Evolutionary conservation across 2,888 invertebrate genomes (phyloP), one percentile per base, ranked within the genome.

Genomic region (Epistrophe eligans): DNA sequence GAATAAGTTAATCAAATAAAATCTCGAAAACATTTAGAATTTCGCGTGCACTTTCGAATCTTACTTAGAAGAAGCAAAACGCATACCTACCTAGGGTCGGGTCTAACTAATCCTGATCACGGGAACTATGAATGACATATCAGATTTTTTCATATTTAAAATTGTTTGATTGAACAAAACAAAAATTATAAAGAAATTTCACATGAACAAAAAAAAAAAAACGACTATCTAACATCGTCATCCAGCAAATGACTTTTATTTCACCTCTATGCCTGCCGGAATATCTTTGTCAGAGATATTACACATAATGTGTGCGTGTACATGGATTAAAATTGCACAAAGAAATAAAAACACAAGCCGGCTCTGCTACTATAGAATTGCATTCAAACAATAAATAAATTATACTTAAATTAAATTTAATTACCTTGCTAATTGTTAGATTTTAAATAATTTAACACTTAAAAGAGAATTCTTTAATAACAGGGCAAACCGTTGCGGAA

Each of bases 201-300:
- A 24, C 17, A 55, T n/a, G 4, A 9, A 52, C 2, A 9, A 17
- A 58, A 35, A n/a, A 17, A n/a, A 17, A 13, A 3, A 15, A 40
- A 15, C 28, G 24, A 19, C 17, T 58, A 17, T 6, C 40, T 62
- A 73, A 19, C 43, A 55, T 76, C 76, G 60, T 80, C 80, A 77
- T 80, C 50, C 67, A 67, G 55, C 45, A 15, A 45, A 74, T 87
- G 87, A 87, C 87, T 83, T 87, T 72, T 83, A 87, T 83, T 83
- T 87, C 79, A 87, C 87, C 87, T 87, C 87, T 87, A 87, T 79
- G 35, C 83, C 87, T 79, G 35, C 83, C 87, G 87, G 87, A 79
- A 79, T 82, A 79, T 76, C 52, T 87, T 79, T 76, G 50, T 76
- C 40, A 55, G 71, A 76, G n/a, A 38, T 58, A 79, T 55, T 52